phyloP scores from a whole-genome alignment of 2,888 invertebrate species.

The Biston betularia region DNA sequence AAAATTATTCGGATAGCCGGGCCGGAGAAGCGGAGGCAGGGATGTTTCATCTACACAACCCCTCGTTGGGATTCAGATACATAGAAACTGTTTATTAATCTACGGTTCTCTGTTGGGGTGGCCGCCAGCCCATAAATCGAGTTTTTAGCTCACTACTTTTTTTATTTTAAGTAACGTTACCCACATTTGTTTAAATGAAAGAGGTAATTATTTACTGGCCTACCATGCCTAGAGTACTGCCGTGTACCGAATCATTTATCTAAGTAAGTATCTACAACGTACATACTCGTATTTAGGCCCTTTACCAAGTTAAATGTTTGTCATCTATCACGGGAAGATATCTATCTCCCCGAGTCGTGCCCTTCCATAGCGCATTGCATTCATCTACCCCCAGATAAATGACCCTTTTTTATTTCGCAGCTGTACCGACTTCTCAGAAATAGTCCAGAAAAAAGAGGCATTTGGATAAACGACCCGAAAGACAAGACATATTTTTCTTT shows the following conservation, averaged over 20 bases:
- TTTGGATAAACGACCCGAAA: constrained; percentile 17
- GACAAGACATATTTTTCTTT: constrained; percentile 2
- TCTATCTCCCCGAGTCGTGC: not conserved
- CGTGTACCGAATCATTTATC: not conserved
- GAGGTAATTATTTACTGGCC: not conserved
- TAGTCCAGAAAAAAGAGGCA: constrained; percentile 19
- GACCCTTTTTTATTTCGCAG: constrained; percentile 38
- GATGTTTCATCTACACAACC: constrained; percentile 21
- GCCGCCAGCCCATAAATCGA: constrained; percentile 5
- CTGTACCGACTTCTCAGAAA: constrained; percentile 30
- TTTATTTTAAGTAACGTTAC: too few species aligned
- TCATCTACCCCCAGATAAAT: constrained; percentile 36
- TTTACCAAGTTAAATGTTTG: not conserved
- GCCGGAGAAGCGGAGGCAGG: constrained; percentile 13
- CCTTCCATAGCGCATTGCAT: constrained; percentile 21
- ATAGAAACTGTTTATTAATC: constrained; percentile 11
- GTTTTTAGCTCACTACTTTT: constrained; percentile 10
- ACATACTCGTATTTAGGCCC: not conserved
- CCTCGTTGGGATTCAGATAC: constrained; percentile 1
- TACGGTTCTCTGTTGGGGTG: constrained; percentile 14
- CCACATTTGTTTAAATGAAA: not conserved
- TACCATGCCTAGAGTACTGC: not conserved
- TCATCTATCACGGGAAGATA: constrained; percentile 3
- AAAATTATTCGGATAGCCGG: constrained; percentile 74
- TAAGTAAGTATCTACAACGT: not conserved